phyloP scores from a whole-genome alignment of 2,888 invertebrate species.

The Eupsilia transversa region DNA sequence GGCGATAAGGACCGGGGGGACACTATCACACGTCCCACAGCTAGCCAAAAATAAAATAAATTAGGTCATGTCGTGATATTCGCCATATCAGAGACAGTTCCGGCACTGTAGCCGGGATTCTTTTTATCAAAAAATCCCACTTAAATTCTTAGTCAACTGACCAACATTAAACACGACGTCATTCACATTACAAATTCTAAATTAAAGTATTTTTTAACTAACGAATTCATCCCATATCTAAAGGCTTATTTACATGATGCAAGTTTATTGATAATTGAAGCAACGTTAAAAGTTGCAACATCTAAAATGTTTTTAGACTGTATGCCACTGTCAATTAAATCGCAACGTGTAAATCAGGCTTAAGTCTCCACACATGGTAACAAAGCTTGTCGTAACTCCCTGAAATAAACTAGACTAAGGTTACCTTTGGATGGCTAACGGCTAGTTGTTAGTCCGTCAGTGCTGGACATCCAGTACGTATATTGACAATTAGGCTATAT shows the following conservation, averaged over 20 bases:
- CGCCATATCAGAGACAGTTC: conserved; percentile 45
- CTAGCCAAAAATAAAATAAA: conserved; percentile 42
- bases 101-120: conserved; percentile 48
- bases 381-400: background rate
- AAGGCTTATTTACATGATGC: background rate
- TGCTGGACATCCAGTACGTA: background rate
- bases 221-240: background rate
- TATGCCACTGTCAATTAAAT: background rate
- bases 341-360: background rate
- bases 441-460: background rate
- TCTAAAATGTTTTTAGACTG: too few species aligned
- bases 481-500: too few species aligned
- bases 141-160: conserved; percentile 11
- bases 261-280: too few species aligned
- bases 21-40: background rate
- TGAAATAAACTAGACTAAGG: background rate
- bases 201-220: background rate
- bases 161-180: background rate
- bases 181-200: background rate
- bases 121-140: conserved; percentile 26
- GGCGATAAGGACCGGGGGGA: background rate
- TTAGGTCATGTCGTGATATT: conserved; percentile 35
- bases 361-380: background rate
- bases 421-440: background rate
- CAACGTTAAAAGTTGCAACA: too few species aligned